These are phyloP conservation scores for Schizotus pectinicornis DNA, from an alignment of 2,888 invertebrate species.

Conservation along the genomic window DNA sequence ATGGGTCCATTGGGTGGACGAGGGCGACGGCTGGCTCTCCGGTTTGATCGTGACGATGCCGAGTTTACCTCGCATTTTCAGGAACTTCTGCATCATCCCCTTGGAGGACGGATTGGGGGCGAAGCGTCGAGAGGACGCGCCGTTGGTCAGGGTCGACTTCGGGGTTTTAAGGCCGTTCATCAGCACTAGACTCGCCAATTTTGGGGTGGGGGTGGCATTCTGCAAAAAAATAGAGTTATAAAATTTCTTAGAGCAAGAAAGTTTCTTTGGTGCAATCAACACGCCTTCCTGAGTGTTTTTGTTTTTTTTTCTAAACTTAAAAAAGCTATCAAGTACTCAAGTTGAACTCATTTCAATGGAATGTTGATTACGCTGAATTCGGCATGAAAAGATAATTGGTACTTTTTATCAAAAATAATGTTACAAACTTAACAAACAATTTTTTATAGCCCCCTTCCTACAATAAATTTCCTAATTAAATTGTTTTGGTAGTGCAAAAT, in stretches of 20 bases:
- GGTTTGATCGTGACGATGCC: conserved; percentile 51
- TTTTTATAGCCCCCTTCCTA: no score
- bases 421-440: no score
- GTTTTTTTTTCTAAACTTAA: no score
- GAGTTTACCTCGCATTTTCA: conserved; percentile 79
- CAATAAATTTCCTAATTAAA: no score
- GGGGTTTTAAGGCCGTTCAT: conserved; percentile 13
- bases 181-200: neutral
- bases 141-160: neutral
- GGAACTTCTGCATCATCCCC: conserved; percentile 85
- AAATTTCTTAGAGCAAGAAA: no score
- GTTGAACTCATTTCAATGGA: no score
- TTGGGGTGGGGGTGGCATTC: conserved; percentile 25
- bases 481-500: no score
- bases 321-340: no score
- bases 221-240: neutral
- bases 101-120: conserved; percentile 64
- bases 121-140: conserved; percentile 60
- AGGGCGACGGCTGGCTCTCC: conserved; percentile 29
- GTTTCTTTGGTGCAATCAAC: no score
- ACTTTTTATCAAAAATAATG: no score
- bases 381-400: no score
- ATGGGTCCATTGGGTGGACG: conserved; percentile 37
- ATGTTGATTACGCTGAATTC: neutral
- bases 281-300: no score